phyloP scores from a whole-genome alignment of 2,113 vertebrate species.

The Syrrhaptes paradoxus region DNA sequence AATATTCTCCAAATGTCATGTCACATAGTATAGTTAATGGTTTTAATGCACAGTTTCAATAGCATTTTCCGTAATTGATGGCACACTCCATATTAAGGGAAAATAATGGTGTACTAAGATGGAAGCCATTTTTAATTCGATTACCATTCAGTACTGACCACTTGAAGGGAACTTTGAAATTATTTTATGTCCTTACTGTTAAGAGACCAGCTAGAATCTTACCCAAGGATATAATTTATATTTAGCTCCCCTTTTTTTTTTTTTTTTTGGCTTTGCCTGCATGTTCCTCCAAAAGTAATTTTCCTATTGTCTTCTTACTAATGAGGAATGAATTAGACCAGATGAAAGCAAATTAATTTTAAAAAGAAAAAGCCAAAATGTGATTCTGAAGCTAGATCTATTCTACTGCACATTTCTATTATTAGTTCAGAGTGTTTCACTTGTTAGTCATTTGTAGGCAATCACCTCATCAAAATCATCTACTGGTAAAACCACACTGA shows the following conservation, averaged over 20 bases:
- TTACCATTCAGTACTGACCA: constrained; percentile 32
- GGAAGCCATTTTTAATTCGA: constrained; percentile 46
- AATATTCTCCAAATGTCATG: not conserved
- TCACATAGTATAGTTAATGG: not conserved
- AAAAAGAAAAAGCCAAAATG: not conserved
- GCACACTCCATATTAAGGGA: not conserved
- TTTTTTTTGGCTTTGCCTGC: not conserved
- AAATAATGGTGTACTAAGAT: not conserved
- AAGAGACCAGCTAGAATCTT: constrained; percentile 42
- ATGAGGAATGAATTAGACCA: constrained; percentile 33
- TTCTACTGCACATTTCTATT: not conserved
- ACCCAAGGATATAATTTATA: constrained; percentile 38
- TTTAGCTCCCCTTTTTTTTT: not conserved
- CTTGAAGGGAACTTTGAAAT: constrained; percentile 27
- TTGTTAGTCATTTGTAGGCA: not conserved
- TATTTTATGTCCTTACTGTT: constrained; percentile 11
- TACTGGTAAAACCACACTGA: not conserved
- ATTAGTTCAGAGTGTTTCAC: not conserved
- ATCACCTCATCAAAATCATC: not conserved
- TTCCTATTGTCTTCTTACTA: constrained; percentile 38
- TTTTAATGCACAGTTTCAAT: not conserved
- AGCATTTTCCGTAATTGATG: not conserved
- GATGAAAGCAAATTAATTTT: constrained; percentile 28
- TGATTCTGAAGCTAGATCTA: not conserved
- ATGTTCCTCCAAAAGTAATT: constrained; percentile 32